Percentiles rank a stretch among this genome's conserved stretches.
These are phyloP conservation scores for zebrafish (Danio rerio) DNA, from an alignment of 2,113 vertebrate genomes.

Conservation along the genomic window DNA sequence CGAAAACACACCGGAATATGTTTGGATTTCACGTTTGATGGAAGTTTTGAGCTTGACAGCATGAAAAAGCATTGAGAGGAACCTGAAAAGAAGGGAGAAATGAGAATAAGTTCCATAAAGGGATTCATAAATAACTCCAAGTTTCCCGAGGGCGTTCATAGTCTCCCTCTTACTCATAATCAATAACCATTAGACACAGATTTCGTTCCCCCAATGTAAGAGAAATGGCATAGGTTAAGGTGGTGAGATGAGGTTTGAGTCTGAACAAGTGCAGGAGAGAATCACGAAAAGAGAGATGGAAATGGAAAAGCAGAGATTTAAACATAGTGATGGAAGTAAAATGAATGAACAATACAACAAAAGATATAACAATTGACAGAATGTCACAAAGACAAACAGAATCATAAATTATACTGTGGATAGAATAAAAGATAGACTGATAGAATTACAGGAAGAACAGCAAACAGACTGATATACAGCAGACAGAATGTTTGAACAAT, in stretches of 20 bases:
- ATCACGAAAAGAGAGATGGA: neutral
- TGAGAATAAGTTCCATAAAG: neutral
- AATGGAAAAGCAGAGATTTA: neutral
- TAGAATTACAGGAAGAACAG: no score
- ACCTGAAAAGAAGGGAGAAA: neutral
- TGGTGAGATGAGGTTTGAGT: neutral
- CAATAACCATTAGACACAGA: neutral
- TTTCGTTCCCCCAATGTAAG: neutral
- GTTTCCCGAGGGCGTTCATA: neutral
- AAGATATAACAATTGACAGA: no score
- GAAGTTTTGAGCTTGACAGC: neutral
- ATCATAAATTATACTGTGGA: no score
- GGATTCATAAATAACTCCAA: neutral
- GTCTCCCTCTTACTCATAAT: constrained; percentile 7
- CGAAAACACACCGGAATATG: neutral
- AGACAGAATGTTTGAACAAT: no score
- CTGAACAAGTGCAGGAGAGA: neutral
- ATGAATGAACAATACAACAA: neutral
- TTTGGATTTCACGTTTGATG: neutral
- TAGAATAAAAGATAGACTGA: no score
- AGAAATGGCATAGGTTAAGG: neutral
- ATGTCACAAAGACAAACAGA: no score
- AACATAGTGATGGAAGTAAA: no score
- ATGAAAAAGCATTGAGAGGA: neutral
- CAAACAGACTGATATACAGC: no score